phyloP scores from a whole-genome alignment of 2,113 vertebrate species.

The Phalacrocorax pelagicus region DNA sequence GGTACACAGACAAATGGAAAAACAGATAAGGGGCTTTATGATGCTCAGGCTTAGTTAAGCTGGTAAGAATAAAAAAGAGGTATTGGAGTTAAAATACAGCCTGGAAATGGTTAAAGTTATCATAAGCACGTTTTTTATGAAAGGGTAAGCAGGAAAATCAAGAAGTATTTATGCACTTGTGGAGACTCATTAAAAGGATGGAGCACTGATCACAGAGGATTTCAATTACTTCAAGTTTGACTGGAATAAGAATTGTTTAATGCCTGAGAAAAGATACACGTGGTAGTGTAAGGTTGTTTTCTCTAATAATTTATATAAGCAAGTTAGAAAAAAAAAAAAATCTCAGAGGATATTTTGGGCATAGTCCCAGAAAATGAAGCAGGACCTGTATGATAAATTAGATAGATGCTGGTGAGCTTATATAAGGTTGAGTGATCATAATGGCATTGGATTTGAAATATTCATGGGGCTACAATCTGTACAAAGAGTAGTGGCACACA shows the following conservation, averaged over 20 bases:
- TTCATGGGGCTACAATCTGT: slow-evolving; percentile 64
- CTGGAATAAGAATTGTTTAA: neutral
- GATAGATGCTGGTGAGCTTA: slow-evolving; percentile 50
- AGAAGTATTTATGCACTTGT: neutral
- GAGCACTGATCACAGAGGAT: neutral
- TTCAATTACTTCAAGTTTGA: neutral
- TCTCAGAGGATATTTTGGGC: slow-evolving; percentile 54
- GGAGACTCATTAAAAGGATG: neutral
- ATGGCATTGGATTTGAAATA: slow-evolving; percentile 71
- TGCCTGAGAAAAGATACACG: neutral
- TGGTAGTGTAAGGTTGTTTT: neutral
- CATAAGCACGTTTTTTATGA: neutral
- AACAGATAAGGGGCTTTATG: neutral
- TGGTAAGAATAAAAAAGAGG: neutral
- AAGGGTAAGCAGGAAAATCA: neutral
- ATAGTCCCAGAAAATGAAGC: slow-evolving; percentile 58
- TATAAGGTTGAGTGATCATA: slow-evolving; percentile 67
- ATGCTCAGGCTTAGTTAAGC: neutral
- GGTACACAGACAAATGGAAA: neutral
- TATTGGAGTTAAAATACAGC: neutral
- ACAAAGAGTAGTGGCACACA: slow-evolving; percentile 55
- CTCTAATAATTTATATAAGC: slow-evolving; percentile 1
- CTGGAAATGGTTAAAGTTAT: neutral
- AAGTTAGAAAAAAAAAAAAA: neutral
- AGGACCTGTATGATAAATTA: slow-evolving; percentile 68